Evolutionary conservation across 1,140 invertebrate genomes (phyloP).

Genomic region (Drosophila malerkotliana): DNA sequence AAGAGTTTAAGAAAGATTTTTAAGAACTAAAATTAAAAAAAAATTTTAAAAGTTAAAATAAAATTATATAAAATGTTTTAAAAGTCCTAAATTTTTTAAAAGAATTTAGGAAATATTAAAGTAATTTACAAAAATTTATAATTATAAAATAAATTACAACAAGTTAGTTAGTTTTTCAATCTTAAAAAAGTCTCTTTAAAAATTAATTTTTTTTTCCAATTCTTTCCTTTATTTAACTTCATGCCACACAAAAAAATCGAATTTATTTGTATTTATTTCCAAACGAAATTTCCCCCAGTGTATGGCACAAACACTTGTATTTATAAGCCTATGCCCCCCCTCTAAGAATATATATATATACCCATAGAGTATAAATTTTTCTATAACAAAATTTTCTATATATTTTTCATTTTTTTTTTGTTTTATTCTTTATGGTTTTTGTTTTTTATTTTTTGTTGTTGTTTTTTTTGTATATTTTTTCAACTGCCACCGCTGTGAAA

Average conservation of each 20-base stretch:
- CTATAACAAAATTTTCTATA: slow-evolving; percentile 69
- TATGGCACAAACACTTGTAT: slow-evolving; percentile 28
- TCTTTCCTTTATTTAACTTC: neutral
- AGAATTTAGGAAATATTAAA: too few relatives aligned
- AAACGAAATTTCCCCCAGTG: slow-evolving; percentile 2
- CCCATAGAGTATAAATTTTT: slow-evolving; percentile 47
- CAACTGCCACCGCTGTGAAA: slow-evolving; percentile 57
- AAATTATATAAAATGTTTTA: too few relatives aligned
- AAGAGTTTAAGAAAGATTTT: too few relatives aligned
- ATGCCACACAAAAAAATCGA: neutral
- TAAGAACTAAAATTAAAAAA: too few relatives aligned
- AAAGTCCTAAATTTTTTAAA: too few relatives aligned
- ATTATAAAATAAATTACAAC: neutral
- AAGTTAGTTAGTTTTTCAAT: too few relatives aligned
- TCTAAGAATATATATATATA: neutral
- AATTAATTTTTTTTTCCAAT: too few relatives aligned
- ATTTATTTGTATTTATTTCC: too few relatives aligned
- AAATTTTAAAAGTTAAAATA: too few relatives aligned
- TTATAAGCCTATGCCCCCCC: slow-evolving; percentile 29
- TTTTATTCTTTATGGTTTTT: slow-evolving; percentile 28
- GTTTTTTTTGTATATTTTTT: slow-evolving; percentile 34
- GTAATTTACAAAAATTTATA: neutral
- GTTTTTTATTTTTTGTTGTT: slow-evolving; percentile 33
- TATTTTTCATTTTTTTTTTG: slow-evolving; percentile 16
- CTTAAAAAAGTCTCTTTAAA: too few relatives aligned